Evolutionary conservation across 2,888 invertebrate genomes (phyloP).

Genomic region (Dastarcus helophoroides): DNA sequence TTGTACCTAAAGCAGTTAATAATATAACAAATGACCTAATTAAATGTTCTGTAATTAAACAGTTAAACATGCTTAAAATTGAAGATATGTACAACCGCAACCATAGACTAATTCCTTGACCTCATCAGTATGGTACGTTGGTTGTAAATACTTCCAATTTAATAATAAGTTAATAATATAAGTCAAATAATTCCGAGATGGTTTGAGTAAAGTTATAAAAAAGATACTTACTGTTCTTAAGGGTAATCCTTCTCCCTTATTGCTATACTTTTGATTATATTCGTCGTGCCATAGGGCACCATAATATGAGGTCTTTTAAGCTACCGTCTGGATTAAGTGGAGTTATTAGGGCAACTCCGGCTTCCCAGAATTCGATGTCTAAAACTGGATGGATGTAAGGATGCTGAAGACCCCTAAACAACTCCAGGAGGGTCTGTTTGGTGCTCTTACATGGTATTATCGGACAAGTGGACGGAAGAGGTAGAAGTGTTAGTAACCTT

Average conservation of each 20-base stretch:
- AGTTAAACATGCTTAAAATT: too few relatives aligned
- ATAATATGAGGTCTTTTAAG: slow-evolving; percentile 77
- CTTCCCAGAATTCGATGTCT: slow-evolving; percentile 68
- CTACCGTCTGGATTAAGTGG: slow-evolving; percentile 79
- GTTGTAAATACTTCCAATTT: too few relatives aligned
- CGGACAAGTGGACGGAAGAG: slow-evolving; percentile 51
- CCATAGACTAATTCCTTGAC: too few relatives aligned
- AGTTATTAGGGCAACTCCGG: slow-evolving; percentile 59
- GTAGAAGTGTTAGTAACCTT: slow-evolving; percentile 62
- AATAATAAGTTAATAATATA: too few relatives aligned
- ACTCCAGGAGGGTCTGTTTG: slow-evolving; percentile 58
- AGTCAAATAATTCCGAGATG: neutral
- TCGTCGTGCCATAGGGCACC: slow-evolving; percentile 48
- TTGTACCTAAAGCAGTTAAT: slow-evolving; percentile 58
- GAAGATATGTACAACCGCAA: too few relatives aligned
- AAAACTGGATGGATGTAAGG: slow-evolving; percentile 86
- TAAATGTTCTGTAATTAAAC: slow-evolving; percentile 1
- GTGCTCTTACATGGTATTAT: slow-evolving; percentile 52
- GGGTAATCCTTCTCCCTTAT: slow-evolving; percentile 27
- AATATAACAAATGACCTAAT: slow-evolving; percentile 26
- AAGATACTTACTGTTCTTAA: slow-evolving; percentile 25
- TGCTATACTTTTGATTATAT: slow-evolving; percentile 27
- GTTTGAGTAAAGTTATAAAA: neutral
- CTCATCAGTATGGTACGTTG: too few relatives aligned
- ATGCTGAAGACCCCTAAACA: slow-evolving; percentile 79